Percentiles rank a stretch among this genome's conserved stretches.
phyloP scores from a whole-genome alignment of 2,888 invertebrate genomes.

The Thymelicus lineola region DNA sequence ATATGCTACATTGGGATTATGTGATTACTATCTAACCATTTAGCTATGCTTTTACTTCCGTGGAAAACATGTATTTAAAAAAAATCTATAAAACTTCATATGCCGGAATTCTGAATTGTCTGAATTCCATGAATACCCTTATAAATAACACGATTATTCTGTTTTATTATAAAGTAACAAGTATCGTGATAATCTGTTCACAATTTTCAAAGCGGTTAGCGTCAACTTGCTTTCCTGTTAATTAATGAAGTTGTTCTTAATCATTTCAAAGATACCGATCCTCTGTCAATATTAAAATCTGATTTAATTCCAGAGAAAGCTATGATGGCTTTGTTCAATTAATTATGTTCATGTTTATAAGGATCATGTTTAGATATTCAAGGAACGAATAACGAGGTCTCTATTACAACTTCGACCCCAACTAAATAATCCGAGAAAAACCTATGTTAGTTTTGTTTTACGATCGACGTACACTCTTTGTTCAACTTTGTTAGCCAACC shows the following conservation, averaged over 20 bases:
- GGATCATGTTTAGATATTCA: not conserved
- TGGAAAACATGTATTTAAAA: not conserved
- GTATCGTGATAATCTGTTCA: not conserved
- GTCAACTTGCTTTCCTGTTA: not conserved
- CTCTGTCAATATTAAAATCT: not conserved
- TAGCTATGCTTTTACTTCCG: not conserved
- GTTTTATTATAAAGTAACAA: too few species aligned
- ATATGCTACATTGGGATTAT: not conserved
- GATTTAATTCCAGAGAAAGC: not conserved
- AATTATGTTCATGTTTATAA: not conserved
- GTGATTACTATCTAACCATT: not conserved
- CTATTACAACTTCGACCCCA: conserved; percentile 5
- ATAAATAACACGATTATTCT: too few species aligned
- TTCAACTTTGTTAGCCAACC: not conserved
- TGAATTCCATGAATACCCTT: too few species aligned
- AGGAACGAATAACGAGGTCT: conserved; percentile 3
- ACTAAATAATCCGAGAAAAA: conserved; percentile 13
- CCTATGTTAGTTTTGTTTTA: not conserved
- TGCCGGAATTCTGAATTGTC: too few species aligned
- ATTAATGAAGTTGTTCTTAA: not conserved
- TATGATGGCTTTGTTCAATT: not conserved
- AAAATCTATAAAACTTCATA: not conserved
- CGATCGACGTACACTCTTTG: not conserved
- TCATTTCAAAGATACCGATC: not conserved
- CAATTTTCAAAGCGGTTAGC: not conserved